Percentiles rank a stretch among this genome's conserved stretches.
These are phyloP conservation scores for Philopedon plagiatum DNA, from an alignment of 2,888 invertebrate genomes.

Conservation along the genomic window DNA sequence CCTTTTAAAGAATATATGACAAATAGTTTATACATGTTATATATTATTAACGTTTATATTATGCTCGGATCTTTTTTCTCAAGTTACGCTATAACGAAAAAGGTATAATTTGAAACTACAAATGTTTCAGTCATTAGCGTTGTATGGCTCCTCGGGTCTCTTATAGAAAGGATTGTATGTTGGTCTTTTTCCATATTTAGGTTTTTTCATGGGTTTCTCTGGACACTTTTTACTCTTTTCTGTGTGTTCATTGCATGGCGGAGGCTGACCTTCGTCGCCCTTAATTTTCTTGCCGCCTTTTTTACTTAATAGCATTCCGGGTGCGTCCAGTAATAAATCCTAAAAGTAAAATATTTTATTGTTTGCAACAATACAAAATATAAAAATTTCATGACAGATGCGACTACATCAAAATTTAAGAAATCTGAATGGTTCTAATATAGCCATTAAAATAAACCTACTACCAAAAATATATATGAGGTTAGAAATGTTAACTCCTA, in stretches of 20 bases:
- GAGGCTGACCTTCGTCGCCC: conserved; percentile 49
- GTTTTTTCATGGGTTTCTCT: conserved; percentile 40
- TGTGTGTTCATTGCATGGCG: conserved; percentile 28
- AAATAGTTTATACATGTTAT: too few relatives aligned
- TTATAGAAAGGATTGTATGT: conserved; percentile 23
- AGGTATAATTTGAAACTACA: neutral
- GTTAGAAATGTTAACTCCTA: too few relatives aligned
- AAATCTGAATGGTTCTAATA: too few relatives aligned
- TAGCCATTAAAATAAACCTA: too few relatives aligned
- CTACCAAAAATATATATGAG: too few relatives aligned
- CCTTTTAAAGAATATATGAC: too few relatives aligned
- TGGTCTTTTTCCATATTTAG: conserved; percentile 47
- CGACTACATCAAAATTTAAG: too few relatives aligned
- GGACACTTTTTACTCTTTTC: conserved; percentile 34
- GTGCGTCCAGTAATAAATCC: neutral
- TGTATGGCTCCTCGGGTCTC: conserved; percentile 38
- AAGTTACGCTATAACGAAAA: neutral
- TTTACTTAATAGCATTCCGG: conserved; percentile 19
- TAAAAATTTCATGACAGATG: neutral
- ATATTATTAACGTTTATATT: neutral
- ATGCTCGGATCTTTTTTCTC: neutral
- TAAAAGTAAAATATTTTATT: neutral
- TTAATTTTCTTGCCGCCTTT: conserved; percentile 21
- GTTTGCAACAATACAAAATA: neutral
- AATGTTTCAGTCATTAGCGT: neutral